Percentiles rank a stretch among this genome's conserved stretches.
phyloP scores from a whole-genome alignment of 1,140 invertebrate genomes.

The Drosophila lacteicornis region DNA sequence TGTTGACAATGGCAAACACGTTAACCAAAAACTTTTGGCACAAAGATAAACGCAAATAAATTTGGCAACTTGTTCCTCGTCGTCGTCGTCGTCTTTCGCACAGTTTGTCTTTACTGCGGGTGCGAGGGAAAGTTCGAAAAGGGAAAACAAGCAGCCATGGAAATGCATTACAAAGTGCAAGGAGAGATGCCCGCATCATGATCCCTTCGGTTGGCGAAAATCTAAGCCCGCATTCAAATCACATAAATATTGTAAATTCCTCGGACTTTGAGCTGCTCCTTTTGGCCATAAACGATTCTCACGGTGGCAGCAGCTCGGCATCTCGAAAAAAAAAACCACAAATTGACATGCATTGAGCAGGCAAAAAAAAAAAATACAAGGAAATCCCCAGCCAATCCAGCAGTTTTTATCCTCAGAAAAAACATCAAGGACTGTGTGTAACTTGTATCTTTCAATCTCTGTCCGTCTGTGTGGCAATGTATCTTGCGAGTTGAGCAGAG shows the following conservation, averaged over 20 bases:
- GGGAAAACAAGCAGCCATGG: slow-evolving; percentile 7
- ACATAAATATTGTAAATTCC: slow-evolving; percentile 63
- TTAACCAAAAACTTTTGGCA: slow-evolving; percentile 81
- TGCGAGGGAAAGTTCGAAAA: background rate
- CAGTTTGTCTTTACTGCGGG: slow-evolving; percentile 54
- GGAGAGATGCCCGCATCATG: slow-evolving; percentile 47
- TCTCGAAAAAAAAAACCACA: slow-evolving; percentile 53
- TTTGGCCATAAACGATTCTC: slow-evolving; percentile 63
- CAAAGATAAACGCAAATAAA: slow-evolving; percentile 83
- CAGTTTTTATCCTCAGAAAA: slow-evolving; percentile 25
- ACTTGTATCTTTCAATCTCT: slow-evolving; percentile 45
- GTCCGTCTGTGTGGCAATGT: slow-evolving; percentile 40
- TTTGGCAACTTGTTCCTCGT: slow-evolving; percentile 67
- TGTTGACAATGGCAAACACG: slow-evolving; percentile 82
- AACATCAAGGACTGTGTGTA: slow-evolving; percentile 29
- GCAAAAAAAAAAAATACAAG: background rate
- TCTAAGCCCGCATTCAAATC: slow-evolving; percentile 70
- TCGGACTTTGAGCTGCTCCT: slow-evolving; percentile 31
- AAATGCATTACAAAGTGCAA: slow-evolving; percentile 44
- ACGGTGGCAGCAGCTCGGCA: slow-evolving; percentile 38
- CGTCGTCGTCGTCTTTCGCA: slow-evolving; percentile 3
- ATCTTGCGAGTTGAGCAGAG: slow-evolving; percentile 61
- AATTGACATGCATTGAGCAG: slow-evolving; percentile 75
- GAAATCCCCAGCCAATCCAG: slow-evolving; percentile 14
- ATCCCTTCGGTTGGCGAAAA: slow-evolving; percentile 18